Evolutionary conservation across 2,797 vertebrate species (phyloP).

Genomic region (Euthynnus affinis): DNA sequence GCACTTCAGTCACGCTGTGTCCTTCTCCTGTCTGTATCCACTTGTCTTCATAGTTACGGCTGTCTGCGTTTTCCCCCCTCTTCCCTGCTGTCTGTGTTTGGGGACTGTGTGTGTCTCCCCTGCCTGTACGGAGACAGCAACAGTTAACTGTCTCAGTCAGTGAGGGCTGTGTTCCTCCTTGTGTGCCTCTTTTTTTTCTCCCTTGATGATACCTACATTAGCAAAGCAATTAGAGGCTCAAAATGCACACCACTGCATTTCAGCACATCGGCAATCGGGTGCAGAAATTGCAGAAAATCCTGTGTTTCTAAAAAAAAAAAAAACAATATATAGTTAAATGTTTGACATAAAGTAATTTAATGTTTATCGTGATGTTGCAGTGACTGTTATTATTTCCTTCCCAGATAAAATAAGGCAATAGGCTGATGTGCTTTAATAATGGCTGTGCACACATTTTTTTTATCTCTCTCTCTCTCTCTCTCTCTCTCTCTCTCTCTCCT

Average conservation of each 20-base stretch:
- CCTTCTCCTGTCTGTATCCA: conserved; percentile 44
- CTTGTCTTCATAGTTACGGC: conserved; percentile 49
- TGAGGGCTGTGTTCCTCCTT: conserved; percentile 15
- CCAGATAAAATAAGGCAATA: neutral
- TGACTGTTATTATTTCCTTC: neutral
- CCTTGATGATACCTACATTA: neutral
- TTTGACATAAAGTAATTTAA: too few species aligned
- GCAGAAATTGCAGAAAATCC: neutral
- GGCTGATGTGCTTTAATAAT: conserved; percentile 43
- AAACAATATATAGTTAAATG: neutral
- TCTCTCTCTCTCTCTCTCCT: too few species aligned
- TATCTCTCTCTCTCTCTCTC: too few species aligned
- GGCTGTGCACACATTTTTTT: neutral
- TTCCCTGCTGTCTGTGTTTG: conserved; percentile 40
- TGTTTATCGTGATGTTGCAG: neutral
- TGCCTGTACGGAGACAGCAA: conserved; percentile 21
- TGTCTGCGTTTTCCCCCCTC: conserved; percentile 45
- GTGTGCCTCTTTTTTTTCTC: conserved; percentile 6
- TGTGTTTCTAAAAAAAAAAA: neutral
- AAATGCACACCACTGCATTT: neutral
- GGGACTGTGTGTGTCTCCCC: conserved; percentile 29
- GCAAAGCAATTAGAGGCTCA: neutral
- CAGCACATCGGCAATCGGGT: neutral
- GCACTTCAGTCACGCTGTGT: conserved; percentile 5
- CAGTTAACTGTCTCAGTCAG: conserved; percentile 14